These are phyloP conservation scores for Glareola pratincola DNA, from an alignment of 2,113 vertebrate species.

Conservation along the genomic window DNA sequence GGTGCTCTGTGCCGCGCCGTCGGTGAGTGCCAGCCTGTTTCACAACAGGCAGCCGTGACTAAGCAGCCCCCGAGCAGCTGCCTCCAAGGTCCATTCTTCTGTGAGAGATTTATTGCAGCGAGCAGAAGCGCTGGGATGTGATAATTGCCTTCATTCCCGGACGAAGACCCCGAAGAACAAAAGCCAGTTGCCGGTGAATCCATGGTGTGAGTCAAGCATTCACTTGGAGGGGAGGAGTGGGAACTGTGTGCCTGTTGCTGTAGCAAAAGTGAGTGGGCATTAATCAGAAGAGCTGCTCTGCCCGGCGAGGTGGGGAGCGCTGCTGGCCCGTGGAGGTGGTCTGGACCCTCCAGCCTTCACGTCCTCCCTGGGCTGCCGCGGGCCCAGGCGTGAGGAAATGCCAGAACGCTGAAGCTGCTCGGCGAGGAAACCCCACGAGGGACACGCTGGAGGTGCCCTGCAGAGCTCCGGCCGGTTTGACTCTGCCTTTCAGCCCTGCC, in stretches of 20 bases:
- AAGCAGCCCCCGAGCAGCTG: slow-evolving; percentile 29
- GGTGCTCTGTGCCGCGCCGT: fast-evolving
- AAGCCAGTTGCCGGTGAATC: slow-evolving; percentile 52
- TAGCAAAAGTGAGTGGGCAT: background rate
- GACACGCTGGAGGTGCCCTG: background rate
- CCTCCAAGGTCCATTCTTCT: slow-evolving; percentile 39
- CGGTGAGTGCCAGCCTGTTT: background rate
- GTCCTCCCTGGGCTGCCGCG: fast-evolving
- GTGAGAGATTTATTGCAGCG: slow-evolving; percentile 52
- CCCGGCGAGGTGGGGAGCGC: background rate
- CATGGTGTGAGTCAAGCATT: slow-evolving; percentile 42
- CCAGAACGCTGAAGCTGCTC: fast-evolving
- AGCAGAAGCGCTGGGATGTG: slow-evolving; percentile 19
- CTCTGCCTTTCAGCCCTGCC: background rate
- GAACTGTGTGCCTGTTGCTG: slow-evolving; percentile 11
- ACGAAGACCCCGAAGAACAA: slow-evolving; percentile 40
- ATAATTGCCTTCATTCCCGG: slow-evolving; percentile 41
- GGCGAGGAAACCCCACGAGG: fast-evolving
- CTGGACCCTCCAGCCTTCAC: background rate
- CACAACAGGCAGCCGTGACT: background rate
- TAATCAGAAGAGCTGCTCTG: background rate
- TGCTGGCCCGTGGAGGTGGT: background rate
- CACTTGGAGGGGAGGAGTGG: background rate
- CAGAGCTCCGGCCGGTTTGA: background rate
- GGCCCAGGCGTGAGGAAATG: fast-evolving